phyloP scores from a whole-genome alignment of 2,113 vertebrate genomes.

The Ornithorhynchus anatinus region DNA sequence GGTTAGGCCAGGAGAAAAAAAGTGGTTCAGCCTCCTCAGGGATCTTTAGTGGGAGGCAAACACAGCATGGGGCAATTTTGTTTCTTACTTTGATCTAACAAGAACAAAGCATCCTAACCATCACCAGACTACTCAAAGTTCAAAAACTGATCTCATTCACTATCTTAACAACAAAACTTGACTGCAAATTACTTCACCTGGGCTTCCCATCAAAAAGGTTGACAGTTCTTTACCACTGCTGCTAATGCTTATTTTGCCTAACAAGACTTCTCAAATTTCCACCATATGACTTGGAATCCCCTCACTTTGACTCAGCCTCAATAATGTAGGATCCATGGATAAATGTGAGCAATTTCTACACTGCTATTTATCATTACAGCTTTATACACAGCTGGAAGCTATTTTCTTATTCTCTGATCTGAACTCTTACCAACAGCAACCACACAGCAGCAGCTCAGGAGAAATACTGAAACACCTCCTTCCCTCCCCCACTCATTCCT shows the following conservation, averaged over 20 bases:
- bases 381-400: not conserved
- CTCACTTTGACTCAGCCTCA: not conserved
- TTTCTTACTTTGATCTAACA: not conserved
- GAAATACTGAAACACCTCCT: accelerated
- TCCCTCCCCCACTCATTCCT: accelerated
- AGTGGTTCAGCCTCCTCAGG: no score
- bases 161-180: not conserved
- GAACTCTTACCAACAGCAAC: not conserved
- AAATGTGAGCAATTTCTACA: constrained; percentile 1
- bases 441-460: not conserved
- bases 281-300: not conserved
- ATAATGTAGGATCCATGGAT: not conserved
- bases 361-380: not conserved
- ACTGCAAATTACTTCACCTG: not conserved
- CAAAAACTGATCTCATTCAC: not conserved
- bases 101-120: not conserved
- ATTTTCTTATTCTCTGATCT: not conserved
- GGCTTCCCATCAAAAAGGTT: not conserved
- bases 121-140: not conserved
- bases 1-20: not conserved
- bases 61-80: constrained; percentile 20
- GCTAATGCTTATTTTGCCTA: not conserved
- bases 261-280: constrained; percentile 5
- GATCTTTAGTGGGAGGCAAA: no score
- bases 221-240: not conserved